phyloP scores from a whole-genome alignment of 2,113 vertebrate genomes.

The Poicephalus meyeri region DNA sequence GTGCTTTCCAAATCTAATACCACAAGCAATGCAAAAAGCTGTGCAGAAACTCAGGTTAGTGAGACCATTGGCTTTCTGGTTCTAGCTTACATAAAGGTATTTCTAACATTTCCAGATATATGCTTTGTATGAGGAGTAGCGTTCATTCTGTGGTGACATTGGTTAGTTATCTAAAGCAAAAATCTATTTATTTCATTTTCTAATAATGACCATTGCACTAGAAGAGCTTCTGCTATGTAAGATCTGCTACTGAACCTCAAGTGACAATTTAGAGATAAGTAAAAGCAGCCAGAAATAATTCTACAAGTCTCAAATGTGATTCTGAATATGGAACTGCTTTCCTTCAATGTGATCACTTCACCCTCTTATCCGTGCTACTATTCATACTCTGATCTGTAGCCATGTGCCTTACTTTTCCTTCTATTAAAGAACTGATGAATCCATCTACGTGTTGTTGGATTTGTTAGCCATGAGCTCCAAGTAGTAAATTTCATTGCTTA shows the following conservation, averaged over 20 bases:
- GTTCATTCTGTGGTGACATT: neutral
- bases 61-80: neutral
- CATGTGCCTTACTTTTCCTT: neutral
- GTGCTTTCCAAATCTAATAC: neutral
- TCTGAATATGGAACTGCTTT: neutral
- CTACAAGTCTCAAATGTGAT: neutral
- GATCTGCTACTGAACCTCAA: neutral
- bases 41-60: neutral
- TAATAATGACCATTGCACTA: neutral
- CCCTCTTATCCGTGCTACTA: neutral
- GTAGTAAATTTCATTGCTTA: too few relatives aligned
- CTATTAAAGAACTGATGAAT: conserved; percentile 1
- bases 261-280: neutral
- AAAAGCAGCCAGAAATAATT: neutral
- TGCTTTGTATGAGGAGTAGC: neutral
- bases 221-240: neutral
- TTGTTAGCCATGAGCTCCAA: neutral
- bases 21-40: neutral
- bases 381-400: neutral
- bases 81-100: neutral
- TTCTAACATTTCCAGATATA: neutral
- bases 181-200: neutral
- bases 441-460: neutral
- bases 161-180: neutral
- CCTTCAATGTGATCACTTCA: neutral